Conservation (phyloP, 2,888 invertebrate species). For the Punctoribates punctum region DNA sequence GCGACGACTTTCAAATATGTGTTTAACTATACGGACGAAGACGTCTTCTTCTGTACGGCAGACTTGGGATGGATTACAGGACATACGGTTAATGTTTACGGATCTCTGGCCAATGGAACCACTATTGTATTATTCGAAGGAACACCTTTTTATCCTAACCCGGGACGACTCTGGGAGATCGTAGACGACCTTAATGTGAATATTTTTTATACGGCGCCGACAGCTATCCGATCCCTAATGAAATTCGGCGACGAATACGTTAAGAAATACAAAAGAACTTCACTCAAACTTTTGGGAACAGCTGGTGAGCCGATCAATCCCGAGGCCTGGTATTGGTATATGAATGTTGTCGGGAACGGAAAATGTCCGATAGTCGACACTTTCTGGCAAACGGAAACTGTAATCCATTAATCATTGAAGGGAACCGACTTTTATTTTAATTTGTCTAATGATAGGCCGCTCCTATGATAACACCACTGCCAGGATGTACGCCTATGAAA, state of each 20-base stretch:
- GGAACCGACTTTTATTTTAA: not conserved
- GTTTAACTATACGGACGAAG: conserved; percentile 66
- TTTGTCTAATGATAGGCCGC: conserved; percentile 64
- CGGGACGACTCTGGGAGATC: conserved; percentile 88
- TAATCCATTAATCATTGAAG: conserved; percentile 48
- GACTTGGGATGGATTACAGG: conserved; percentile 87
- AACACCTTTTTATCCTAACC: conserved; percentile 88
- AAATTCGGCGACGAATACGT: conserved; percentile 85
- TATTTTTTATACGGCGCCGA: conserved; percentile 98
- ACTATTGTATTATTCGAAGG: conserved; percentile 96
- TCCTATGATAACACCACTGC: conserved; percentile 90
- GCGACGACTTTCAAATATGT: conserved; percentile 92
- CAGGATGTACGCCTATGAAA: conserved; percentile 94
- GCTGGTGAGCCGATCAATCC: conserved; percentile 99
- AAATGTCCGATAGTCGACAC: conserved; percentile 85
- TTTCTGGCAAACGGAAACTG: conserved; percentile 99
- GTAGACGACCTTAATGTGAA: conserved; percentile 89
- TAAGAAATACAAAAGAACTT: conserved; percentile 64
- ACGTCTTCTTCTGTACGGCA: conserved; percentile 79
- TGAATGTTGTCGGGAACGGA: conserved; percentile 58
- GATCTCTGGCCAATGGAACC: conserved; percentile 86
- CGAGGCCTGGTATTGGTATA: conserved; percentile 97
- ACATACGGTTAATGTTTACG: conserved; percentile 86
- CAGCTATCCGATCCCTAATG: conserved; percentile 93
- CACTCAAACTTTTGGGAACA: conserved; percentile 80